phyloP scores from a whole-genome alignment of 2,113 vertebrate species.

The Cryptomyrus ogoouensis region DNA sequence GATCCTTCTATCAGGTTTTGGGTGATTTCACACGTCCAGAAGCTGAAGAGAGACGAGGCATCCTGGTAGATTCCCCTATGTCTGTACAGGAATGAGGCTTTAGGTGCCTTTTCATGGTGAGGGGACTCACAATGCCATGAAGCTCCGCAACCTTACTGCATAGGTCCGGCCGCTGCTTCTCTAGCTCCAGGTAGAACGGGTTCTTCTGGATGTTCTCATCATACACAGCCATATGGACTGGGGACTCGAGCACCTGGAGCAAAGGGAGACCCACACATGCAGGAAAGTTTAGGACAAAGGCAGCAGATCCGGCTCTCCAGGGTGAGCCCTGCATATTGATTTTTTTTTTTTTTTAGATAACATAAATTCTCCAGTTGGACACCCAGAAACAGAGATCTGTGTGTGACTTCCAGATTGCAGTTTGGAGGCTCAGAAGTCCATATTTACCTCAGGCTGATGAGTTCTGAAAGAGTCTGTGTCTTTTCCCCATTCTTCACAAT shows the following conservation, averaged over 20 bases:
- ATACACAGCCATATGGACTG: conserved; percentile 91
- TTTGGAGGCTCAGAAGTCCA: not conserved
- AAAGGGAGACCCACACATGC: not conserved
- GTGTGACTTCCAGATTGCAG: not conserved
- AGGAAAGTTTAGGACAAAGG: not conserved
- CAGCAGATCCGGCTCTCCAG: not conserved
- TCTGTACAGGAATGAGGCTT: not conserved
- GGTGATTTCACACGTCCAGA: not conserved
- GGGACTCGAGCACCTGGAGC: conserved; percentile 41
- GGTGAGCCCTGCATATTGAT: not conserved
- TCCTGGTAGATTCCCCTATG: not conserved
- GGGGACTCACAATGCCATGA: conserved; percentile 79
- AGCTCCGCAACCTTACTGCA: conserved; percentile 75
- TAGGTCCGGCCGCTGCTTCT: conserved; percentile 82
- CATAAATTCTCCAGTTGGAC: not conserved
- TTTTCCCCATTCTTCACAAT: not conserved
- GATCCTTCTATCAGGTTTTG: not conserved
- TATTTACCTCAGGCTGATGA: not conserved
- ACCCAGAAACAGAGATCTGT: not conserved
- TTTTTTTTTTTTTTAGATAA: not conserved
- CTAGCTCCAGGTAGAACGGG: conserved; percentile 84
- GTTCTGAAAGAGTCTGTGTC: not conserved
- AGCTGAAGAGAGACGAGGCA: not conserved
- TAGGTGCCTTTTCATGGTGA: not conserved
- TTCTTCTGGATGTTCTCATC: conserved; percentile 95